phyloP scores from a whole-genome alignment of 1,140 invertebrate species.

The Ostrea edulis region DNA sequence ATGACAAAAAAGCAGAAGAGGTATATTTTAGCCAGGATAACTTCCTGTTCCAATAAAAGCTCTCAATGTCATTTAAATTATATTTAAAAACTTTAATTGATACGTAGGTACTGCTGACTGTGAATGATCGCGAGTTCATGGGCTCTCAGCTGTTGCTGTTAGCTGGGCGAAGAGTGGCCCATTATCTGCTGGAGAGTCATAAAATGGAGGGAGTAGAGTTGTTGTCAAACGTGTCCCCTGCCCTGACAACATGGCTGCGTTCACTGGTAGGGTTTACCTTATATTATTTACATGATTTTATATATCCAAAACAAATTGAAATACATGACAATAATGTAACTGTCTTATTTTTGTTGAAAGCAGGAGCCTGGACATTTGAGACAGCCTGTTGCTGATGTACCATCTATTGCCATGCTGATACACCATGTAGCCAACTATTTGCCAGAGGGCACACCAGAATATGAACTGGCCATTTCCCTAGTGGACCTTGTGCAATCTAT shows the following conservation, averaged over 20 bases:
- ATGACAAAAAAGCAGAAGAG: constrained; percentile 88
- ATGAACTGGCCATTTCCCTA: constrained; percentile 70
- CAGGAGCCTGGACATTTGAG: constrained; percentile 70
- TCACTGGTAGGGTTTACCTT: constrained; percentile 83
- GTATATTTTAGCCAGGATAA: constrained; percentile 76
- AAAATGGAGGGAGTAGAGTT: constrained; percentile 83
- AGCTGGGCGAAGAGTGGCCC: constrained; percentile 86
- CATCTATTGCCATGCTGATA: constrained; percentile 67
- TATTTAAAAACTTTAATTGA: too few relatives aligned
- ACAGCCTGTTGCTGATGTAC: constrained; percentile 62
- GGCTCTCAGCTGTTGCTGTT: constrained; percentile 85
- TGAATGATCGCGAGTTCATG: constrained; percentile 84
- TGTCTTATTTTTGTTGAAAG: constrained; percentile 40
- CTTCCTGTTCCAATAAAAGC: too few relatives aligned
- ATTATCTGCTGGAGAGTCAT: constrained; percentile 82
- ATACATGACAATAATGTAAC: not conserved
- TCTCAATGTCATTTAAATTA: too few relatives aligned
- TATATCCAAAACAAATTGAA: not conserved
- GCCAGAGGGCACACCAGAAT: constrained; percentile 70
- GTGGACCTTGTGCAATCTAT: constrained; percentile 67
- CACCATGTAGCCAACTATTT: constrained; percentile 70
- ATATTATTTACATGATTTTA: not conserved
- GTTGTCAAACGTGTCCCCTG: constrained; percentile 85
- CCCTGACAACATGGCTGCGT: constrained; percentile 86
- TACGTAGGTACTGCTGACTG: constrained; percentile 82